Percentiles rank a stretch among this genome's conserved stretches.
phyloP scores from a whole-genome alignment of 2,797 vertebrate species.

The Enteromius argenteus region DNA sequence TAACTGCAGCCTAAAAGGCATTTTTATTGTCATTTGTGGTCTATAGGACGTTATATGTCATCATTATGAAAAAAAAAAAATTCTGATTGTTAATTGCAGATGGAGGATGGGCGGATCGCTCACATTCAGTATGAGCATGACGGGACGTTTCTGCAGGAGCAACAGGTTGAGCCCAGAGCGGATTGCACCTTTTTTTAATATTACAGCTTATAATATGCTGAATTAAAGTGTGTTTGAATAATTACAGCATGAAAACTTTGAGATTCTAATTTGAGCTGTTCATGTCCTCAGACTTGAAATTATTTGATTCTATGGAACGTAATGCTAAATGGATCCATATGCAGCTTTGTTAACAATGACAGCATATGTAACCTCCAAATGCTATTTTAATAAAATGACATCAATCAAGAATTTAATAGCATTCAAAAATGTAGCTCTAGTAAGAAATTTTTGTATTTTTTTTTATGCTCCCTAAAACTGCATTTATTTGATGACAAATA shows the following conservation, averaged over 20 bases:
- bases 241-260: not conserved
- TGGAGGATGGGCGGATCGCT: slow-evolving; percentile 93
- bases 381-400: slow-evolving; percentile 1
- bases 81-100: slow-evolving; percentile 72
- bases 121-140: slow-evolving; percentile 96
- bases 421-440: not conserved
- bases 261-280: not conserved
- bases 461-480: not conserved
- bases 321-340: not conserved
- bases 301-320: not conserved
- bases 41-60: not conserved
- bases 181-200: not conserved
- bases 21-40: not conserved
- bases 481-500: not conserved
- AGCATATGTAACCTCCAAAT: not conserved
- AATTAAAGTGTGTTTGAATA: not conserved
- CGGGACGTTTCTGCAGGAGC: slow-evolving; percentile 86
- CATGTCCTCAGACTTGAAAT: not conserved
- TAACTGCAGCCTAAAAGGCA: not conserved
- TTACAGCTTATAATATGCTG: not conserved
- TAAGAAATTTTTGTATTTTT: not conserved
- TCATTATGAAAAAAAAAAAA: not conserved
- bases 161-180: slow-evolving; percentile 81
- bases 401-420: no score
- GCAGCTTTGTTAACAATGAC: not conserved